A percentile compares a stretch with the other conserved stretches of the same genome.
phyloP scores from a whole-genome alignment of 2,113 vertebrate species.

The Furnarius figulus region DNA sequence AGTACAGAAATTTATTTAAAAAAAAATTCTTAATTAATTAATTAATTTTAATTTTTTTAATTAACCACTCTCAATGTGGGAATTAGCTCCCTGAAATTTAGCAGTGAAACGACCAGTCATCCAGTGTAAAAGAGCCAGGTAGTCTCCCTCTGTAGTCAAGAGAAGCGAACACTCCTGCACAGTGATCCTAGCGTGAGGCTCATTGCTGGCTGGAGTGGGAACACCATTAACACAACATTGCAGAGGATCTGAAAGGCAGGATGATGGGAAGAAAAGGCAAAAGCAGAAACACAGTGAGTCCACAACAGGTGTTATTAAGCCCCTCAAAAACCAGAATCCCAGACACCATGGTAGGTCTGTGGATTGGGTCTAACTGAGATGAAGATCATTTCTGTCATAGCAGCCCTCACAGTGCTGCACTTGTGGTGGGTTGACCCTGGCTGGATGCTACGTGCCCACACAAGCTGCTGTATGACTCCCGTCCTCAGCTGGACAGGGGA shows the following conservation, averaged over 20 bases:
- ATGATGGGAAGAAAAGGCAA: background rate
- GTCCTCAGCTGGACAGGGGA: background rate
- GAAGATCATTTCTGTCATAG: background rate
- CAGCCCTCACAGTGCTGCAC: background rate
- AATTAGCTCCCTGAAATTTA: background rate
- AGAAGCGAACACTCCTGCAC: background rate
- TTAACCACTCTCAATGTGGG: background rate
- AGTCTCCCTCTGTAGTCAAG: background rate
- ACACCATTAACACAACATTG: background rate
- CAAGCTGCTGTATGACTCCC: background rate
- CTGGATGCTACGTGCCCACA: background rate
- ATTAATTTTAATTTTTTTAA: too few relatives aligned
- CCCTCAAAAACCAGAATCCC: background rate
- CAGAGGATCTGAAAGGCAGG: background rate
- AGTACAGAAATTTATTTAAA: background rate
- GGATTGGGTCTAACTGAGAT: background rate
- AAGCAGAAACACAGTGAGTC: background rate
- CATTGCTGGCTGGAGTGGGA: background rate
- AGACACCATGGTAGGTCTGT: background rate
- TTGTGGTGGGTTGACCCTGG: background rate
- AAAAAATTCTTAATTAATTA: too few relatives aligned
- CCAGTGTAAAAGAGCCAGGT: background rate
- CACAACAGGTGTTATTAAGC: fast-evolving
- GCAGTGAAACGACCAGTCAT: background rate
- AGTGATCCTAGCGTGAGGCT: background rate